These are phyloP conservation scores for Colaptes auratus DNA, from an alignment of 2,113 vertebrate species.

Conservation along the genomic window DNA sequence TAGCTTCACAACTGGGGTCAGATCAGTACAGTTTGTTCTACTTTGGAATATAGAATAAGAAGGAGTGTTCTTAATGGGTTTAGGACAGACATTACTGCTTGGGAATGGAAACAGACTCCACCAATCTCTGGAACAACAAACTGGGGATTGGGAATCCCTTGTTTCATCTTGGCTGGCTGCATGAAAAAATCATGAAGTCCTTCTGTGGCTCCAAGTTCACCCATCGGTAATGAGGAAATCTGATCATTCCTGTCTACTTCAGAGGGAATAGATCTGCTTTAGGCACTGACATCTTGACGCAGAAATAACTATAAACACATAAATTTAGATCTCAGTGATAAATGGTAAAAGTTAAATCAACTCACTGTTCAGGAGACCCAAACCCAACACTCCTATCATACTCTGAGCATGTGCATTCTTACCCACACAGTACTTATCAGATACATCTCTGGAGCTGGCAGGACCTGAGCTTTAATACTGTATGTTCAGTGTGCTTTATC, in stretches of 20 bases:
- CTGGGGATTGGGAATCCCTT: slow-evolving; percentile 50
- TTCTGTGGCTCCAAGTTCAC: slow-evolving; percentile 7
- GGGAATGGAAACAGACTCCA: slow-evolving; percentile 42
- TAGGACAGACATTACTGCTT: slow-evolving; percentile 10
- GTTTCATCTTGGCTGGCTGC: background rate
- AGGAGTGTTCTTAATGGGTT: slow-evolving; percentile 35
- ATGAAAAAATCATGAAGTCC: slow-evolving; percentile 28
- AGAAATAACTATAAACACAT: slow-evolving; percentile 9
- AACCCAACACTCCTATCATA: background rate
- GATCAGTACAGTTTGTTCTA: slow-evolving; percentile 54
- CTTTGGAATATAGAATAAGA: slow-evolving; percentile 33
- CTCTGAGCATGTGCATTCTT: background rate
- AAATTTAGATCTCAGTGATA: slow-evolving; percentile 12
- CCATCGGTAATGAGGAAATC: slow-evolving; percentile 26
- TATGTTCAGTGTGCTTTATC: background rate
- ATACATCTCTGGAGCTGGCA: background rate
- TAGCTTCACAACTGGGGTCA: slow-evolving; percentile 39
- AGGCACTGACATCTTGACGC: background rate
- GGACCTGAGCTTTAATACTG: background rate
- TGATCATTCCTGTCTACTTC: slow-evolving; percentile 5
- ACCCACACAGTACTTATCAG: background rate
- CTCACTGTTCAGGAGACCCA: background rate
- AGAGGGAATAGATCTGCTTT: slow-evolving; percentile 24
- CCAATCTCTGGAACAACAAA: slow-evolving; percentile 38
- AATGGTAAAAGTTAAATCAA: background rate